Conservation (phyloP, 1,140 invertebrate species). For the Caenorhabditis tropicalis region DNA sequence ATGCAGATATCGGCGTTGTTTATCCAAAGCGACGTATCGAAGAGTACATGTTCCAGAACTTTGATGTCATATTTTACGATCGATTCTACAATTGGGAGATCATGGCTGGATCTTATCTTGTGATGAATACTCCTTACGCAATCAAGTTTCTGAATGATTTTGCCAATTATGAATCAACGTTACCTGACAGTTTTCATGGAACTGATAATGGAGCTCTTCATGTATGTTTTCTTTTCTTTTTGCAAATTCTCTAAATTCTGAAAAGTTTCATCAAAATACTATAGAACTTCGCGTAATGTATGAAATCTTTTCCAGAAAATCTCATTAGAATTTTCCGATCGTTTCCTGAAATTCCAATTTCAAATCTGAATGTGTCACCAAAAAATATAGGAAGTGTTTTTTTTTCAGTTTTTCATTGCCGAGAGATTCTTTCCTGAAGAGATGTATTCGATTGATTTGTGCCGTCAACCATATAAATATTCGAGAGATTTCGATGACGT, state of each 20-base stretch:
- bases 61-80: slow-evolving; percentile 67
- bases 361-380: too few species aligned
- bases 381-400: too few species aligned
- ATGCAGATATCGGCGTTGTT: slow-evolving; percentile 67
- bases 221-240: slow-evolving; percentile 23
- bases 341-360: too few species aligned
- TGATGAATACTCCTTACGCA: slow-evolving; percentile 62
- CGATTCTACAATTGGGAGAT: slow-evolving; percentile 71
- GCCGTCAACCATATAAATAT: slow-evolving; percentile 18
- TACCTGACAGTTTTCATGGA: slow-evolving; percentile 63
- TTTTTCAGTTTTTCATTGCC: slow-evolving; percentile 27
- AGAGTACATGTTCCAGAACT: slow-evolving; percentile 65
- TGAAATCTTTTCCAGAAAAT: too few species aligned
- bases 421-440: slow-evolving; percentile 19
- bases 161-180: slow-evolving; percentile 62
- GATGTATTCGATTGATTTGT: slow-evolving; percentile 15
- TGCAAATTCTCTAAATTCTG: too few species aligned
- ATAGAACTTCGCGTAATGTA: too few species aligned
- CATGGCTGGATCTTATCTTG: slow-evolving; percentile 65
- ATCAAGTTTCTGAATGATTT: slow-evolving; percentile 63
- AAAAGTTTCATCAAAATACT: too few species aligned
- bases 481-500: slow-evolving; percentile 15
- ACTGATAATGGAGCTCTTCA: slow-evolving; percentile 65
- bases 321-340: too few species aligned
- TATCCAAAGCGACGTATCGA: slow-evolving; percentile 69